Evolutionary conservation across 2,113 vertebrate species (phyloP).

Genomic region (Vireo altiloquus): DNA sequence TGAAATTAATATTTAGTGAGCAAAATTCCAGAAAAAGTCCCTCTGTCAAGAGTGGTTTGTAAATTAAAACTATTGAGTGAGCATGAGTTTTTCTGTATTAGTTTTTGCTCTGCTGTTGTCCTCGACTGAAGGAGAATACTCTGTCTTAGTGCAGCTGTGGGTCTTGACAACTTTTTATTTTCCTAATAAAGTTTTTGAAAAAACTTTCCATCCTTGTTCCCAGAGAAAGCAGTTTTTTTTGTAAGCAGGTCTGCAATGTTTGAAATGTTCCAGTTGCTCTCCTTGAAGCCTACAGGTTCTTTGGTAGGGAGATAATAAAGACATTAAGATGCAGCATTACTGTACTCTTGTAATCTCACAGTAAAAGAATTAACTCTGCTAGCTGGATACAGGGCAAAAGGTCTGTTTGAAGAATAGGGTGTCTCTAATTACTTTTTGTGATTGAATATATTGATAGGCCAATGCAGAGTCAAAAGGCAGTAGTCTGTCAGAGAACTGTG

Average conservation of each 20-base stretch:
- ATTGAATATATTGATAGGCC: neutral
- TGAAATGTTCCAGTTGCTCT: neutral
- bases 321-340: neutral
- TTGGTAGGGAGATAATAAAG: neutral
- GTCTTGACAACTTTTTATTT: too few species aligned
- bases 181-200: neutral
- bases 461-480: neutral
- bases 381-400: neutral
- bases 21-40: neutral
- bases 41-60: neutral
- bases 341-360: neutral
- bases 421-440: neutral
- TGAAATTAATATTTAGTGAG: neutral
- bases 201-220: neutral
- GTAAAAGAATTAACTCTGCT: neutral
- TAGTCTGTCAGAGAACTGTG: neutral
- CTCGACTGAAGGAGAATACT: neutral
- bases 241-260: neutral
- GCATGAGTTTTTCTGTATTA: neutral
- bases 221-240: neutral
- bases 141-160: neutral
- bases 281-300: neutral
- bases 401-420: neutral
- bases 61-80: neutral
- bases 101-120: neutral